Evolutionary conservation across 2,797 vertebrate species (phyloP), one percentile per base, ranked within the genome.

Genomic region (Thamnophis elegans): DNA sequence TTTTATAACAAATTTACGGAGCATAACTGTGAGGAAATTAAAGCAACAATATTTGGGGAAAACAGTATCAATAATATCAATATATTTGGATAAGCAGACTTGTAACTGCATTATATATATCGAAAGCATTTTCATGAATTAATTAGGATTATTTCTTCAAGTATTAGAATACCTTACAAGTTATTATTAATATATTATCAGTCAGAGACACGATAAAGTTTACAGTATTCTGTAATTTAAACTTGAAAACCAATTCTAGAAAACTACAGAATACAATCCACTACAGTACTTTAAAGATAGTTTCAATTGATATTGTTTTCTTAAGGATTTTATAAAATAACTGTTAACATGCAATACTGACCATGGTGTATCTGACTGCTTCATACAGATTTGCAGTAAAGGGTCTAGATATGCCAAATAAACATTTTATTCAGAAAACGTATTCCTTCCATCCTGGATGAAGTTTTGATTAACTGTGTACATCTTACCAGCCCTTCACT

Each of bases 401-500:
- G 58, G 58, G 11, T 51, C 53, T 25, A 55, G 53, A 32, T 16
- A 89, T 28, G 32, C 59, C 89, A 60, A 91, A n/a, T 56, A 62
- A 47, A 60, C 54, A 12, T 90, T 18, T 91, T 92, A 25, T 92
- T 94, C 1, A 13, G 36, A 78, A 25, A 93, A 88, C n/a, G 78
- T 51, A 78, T 60, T 25, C 92, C 78, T 92, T 93, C 94, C 56
- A 93, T 96, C 90, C 94, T 93, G 93, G 92, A 91, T 88, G 93
- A 95, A 89, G 73, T 95, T 97, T 96, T 95, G 90, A 97, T 95
- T 96, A 98, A 97, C 95, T 95, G 95, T 94, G 89, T 96, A 94
- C 94, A 96, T 98, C 99, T 98, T 99, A 99, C 98, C 99, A 99
- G 98, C 97, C 98, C 98, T 97, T 99, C 98, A 68, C 99, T 99